A percentile compares a stretch with the other conserved stretches of the same genome.
Conservation (phyloP, 1,140 invertebrate genomes). For the Monochamus saltuarius region DNA sequence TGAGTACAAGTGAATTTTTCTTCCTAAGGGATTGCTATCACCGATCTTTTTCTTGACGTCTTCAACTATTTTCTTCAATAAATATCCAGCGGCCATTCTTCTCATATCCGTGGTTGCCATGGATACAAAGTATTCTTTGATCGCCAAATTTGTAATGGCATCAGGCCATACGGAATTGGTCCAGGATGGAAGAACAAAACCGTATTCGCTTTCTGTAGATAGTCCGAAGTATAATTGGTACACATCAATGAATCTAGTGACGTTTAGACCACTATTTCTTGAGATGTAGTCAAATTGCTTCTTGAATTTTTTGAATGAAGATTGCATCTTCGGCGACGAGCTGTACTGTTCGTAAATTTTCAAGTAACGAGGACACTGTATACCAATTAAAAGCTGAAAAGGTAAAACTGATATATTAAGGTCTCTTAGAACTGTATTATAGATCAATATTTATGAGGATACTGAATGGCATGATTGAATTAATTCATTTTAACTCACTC, state of each 20-base stretch:
- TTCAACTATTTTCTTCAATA: constrained; percentile 62
- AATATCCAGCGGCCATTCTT: constrained; percentile 43
- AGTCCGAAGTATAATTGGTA: constrained; percentile 38
- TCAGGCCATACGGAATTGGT: constrained; percentile 62
- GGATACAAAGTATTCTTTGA: constrained; percentile 33
- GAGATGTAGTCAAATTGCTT: constrained; percentile 35
- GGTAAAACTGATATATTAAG: not conserved
- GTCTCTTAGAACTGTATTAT: not conserved
- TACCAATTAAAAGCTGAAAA: constrained; percentile 26
- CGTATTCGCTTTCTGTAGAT: constrained; percentile 53
- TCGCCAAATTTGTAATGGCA: constrained; percentile 56
- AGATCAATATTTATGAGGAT: not conserved
- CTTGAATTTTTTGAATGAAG: constrained; percentile 17
- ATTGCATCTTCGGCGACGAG: constrained; percentile 8
- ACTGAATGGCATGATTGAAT: too few relatives aligned
- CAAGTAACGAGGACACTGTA: constrained; percentile 28
- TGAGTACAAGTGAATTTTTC: constrained; percentile 67
- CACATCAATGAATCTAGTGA: constrained; percentile 28
- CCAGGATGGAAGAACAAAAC: constrained; percentile 62
- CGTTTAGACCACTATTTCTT: constrained; percentile 30
- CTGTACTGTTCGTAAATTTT: constrained; percentile 20
- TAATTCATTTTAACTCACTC: constrained; percentile 21
- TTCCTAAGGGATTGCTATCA: constrained; percentile 51
- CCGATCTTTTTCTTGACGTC: constrained; percentile 58
- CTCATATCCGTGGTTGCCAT: constrained; percentile 29